phyloP scores from a whole-genome alignment of 1,140 invertebrate genomes.

The Drosophila mayri region DNA sequence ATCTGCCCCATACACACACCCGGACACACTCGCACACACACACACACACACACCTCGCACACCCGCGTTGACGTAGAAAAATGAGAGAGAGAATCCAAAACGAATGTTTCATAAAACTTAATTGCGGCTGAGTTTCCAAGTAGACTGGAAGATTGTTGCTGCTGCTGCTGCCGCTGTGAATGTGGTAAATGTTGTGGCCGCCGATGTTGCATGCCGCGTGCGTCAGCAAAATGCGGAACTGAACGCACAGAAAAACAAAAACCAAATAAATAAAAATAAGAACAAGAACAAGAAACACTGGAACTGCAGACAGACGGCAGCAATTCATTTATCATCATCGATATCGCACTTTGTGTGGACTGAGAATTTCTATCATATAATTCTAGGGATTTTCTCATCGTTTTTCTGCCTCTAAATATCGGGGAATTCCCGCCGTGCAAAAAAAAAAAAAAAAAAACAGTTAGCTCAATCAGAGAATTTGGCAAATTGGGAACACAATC shows the following conservation, averaged over 20 bases:
- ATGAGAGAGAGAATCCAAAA: constrained; percentile 6
- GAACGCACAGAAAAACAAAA: not conserved
- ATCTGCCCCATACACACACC: constrained; percentile 17
- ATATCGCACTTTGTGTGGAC: not conserved
- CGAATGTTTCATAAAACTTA: constrained; percentile 59
- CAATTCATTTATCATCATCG: constrained; percentile 22
- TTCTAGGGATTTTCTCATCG: not conserved
- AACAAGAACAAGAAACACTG: constrained; percentile 9
- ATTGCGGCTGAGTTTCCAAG: constrained; percentile 39
- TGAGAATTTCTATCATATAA: not conserved
- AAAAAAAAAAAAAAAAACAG: too few relatives aligned
- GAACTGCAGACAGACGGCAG: constrained; percentile 28
- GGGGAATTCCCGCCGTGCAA: not conserved
- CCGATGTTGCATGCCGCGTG: constrained; percentile 50
- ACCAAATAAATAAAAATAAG: not conserved
- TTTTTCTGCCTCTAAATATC: not conserved
- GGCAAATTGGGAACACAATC: constrained; percentile 35
- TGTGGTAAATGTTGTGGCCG: constrained; percentile 18
- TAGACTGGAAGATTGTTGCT: constrained; percentile 13
- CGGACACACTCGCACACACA: not conserved
- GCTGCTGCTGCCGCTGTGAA: constrained; percentile 9
- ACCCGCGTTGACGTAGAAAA: constrained; percentile 31
- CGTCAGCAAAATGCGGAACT: constrained; percentile 52
- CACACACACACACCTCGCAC: constrained; percentile 5
- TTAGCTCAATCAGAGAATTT: constrained; percentile 35